phyloP scores from a whole-genome alignment of 2,797 vertebrate species.

The Moxostoma hubbsi region DNA sequence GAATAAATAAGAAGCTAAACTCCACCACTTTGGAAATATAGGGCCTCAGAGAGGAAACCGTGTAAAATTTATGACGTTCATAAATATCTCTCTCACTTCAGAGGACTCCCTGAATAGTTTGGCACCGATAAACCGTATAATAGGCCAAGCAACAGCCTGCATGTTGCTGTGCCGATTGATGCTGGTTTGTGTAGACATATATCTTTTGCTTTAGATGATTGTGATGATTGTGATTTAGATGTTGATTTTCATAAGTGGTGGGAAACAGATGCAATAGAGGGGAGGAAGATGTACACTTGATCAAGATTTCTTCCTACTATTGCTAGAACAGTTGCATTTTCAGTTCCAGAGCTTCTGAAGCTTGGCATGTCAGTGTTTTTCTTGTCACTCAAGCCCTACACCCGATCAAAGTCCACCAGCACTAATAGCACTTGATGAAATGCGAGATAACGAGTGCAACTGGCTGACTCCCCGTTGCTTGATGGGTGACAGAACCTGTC shows the following conservation, averaged over 20 bases:
- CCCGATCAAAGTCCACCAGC: slow-evolving; percentile 34
- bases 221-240: no score
- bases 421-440: slow-evolving; percentile 25
- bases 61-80: neutral
- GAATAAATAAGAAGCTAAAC: slow-evolving; percentile 1
- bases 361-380: slow-evolving; percentile 32
- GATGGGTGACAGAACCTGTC: slow-evolving; percentile 34
- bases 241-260: slow-evolving; percentile 20
- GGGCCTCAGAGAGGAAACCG: neutral
- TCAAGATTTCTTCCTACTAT: neutral
- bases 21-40: neutral
- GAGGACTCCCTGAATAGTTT: slow-evolving; percentile 3
- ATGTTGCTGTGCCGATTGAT: slow-evolving; percentile 28
- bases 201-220: slow-evolving; percentile 39
- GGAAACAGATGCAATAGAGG: neutral
- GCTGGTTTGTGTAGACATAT: slow-evolving; percentile 34
- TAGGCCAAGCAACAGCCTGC: slow-evolving; percentile 22
- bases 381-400: slow-evolving; percentile 37
- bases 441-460: slow-evolving; percentile 15
- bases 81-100: neutral
- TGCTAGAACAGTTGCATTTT: slow-evolving; percentile 37
- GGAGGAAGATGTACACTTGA: slow-evolving; percentile 31
- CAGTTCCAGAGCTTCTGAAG: neutral
- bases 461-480: neutral
- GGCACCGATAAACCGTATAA: neutral